phyloP scores from a whole-genome alignment of 2,797 vertebrate species.

The Uromys caudimaculatus region DNA sequence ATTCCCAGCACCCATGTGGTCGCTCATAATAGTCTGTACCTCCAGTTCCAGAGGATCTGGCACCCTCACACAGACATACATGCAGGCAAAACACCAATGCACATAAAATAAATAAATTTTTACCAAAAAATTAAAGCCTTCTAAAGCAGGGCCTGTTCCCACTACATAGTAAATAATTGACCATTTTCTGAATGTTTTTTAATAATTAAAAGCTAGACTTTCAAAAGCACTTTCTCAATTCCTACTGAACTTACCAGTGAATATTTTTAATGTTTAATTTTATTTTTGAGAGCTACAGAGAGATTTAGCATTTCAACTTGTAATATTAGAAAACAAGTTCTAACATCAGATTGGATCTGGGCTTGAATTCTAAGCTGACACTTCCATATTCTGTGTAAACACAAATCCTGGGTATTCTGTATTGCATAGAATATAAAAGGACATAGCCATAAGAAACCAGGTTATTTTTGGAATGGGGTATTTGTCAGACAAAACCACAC shows the following conservation, averaged over 20 bases:
- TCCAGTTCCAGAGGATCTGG: not conserved
- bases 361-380: not conserved
- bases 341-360: not conserved
- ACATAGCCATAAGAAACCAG: constrained; percentile 29
- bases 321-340: not conserved
- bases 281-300: not conserved
- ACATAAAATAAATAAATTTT: not conserved
- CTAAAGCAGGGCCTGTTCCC: not conserved
- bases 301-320: not conserved
- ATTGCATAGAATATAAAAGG: not conserved
- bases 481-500: not conserved
- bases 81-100: not conserved
- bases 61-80: not conserved
- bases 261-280: constrained; percentile 7
- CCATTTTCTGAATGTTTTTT: not conserved
- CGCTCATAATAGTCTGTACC: not conserved
- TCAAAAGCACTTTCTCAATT: not conserved
- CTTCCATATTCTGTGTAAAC: not conserved
- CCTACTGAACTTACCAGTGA: constrained; percentile 26
- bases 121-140: not conserved
- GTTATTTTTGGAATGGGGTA: not conserved
- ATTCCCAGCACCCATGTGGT: not conserved
- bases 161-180: not conserved
- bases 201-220: constrained; percentile 4
- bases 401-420: not conserved